Evolutionary conservation across 2,888 invertebrate species (phyloP).

Genomic region (Hofmannophila pseudospretella): DNA sequence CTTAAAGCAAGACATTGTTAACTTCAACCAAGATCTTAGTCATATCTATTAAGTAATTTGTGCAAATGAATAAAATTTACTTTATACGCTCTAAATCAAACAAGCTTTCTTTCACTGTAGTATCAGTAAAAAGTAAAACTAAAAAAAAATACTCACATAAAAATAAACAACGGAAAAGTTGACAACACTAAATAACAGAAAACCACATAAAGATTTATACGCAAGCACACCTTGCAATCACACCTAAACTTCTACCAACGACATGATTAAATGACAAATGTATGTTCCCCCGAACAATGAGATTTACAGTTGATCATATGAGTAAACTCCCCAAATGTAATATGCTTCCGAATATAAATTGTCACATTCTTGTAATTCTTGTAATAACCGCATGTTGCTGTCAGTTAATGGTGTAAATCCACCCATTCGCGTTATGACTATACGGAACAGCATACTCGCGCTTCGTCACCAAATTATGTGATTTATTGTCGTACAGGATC

Average conservation of each 20-base stretch:
- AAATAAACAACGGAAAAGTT: too few relatives aligned
- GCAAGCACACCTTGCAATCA: too few relatives aligned
- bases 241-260: not conserved
- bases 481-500: slow-evolving; percentile 70
- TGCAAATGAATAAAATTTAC: too few relatives aligned
- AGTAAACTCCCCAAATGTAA: slow-evolving; percentile 47
- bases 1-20: too few relatives aligned
- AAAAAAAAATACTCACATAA: too few relatives aligned
- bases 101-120: too few relatives aligned
- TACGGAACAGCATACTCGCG: slow-evolving; percentile 40
- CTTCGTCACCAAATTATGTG: slow-evolving; percentile 70
- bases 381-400: slow-evolving; percentile 62
- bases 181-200: too few relatives aligned
- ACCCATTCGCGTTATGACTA: slow-evolving; percentile 23
- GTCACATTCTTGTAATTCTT: slow-evolving; percentile 54
- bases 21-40: too few relatives aligned
- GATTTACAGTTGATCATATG: slow-evolving; percentile 44
- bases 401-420: slow-evolving; percentile 58
- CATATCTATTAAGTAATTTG: too few relatives aligned
- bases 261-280: slow-evolving; percentile 28
- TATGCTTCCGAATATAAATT: slow-evolving; percentile 56
- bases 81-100: too few relatives aligned
- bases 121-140: too few relatives aligned
- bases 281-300: slow-evolving; percentile 30
- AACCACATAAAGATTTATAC: not conserved